Evolutionary conservation across 2,797 vertebrate species (phyloP).

Genomic region (Thripadectes ignobilis): DNA sequence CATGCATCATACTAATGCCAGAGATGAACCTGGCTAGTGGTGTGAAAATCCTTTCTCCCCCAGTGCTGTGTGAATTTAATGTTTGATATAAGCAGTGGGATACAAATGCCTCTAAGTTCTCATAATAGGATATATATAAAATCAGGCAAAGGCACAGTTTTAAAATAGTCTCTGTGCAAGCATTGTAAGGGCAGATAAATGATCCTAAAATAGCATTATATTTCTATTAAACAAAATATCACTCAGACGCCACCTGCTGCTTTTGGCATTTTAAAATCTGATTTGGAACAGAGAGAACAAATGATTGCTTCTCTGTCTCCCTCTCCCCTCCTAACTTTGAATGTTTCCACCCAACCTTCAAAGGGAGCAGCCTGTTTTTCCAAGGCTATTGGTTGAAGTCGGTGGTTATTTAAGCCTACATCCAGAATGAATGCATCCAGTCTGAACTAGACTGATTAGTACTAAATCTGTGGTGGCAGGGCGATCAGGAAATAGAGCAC

Average conservation of each 20-base stretch:
- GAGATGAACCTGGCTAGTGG: background rate
- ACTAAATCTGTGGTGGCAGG: conserved; percentile 45
- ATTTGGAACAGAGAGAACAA: conserved; percentile 40
- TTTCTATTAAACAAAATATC: conserved; percentile 61
- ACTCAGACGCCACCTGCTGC: conserved; percentile 55
- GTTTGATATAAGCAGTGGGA: background rate
- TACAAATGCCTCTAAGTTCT: background rate
- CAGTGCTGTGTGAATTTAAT: background rate
- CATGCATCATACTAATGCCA: background rate
- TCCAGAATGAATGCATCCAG: conserved; percentile 28
- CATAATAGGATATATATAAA: conserved; percentile 32
- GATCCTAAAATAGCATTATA: conserved; percentile 56
- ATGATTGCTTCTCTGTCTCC: conserved; percentile 35
- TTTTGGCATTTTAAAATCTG: conserved; percentile 65
- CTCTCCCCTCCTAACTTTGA: conserved; percentile 12
- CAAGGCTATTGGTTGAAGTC: background rate
- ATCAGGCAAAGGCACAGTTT: conserved; percentile 6
- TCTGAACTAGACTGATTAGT: conserved; percentile 60
- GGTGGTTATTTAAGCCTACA: conserved; percentile 23
- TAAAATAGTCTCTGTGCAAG: conserved; percentile 10
- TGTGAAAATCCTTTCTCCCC: background rate
- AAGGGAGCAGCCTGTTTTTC: conserved; percentile 22
- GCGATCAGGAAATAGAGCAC: background rate
- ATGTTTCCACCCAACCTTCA: background rate
- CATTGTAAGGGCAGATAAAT: conserved; percentile 35